phyloP scores from a whole-genome alignment of 2,113 vertebrate species.

The Nicator chloris region DNA sequence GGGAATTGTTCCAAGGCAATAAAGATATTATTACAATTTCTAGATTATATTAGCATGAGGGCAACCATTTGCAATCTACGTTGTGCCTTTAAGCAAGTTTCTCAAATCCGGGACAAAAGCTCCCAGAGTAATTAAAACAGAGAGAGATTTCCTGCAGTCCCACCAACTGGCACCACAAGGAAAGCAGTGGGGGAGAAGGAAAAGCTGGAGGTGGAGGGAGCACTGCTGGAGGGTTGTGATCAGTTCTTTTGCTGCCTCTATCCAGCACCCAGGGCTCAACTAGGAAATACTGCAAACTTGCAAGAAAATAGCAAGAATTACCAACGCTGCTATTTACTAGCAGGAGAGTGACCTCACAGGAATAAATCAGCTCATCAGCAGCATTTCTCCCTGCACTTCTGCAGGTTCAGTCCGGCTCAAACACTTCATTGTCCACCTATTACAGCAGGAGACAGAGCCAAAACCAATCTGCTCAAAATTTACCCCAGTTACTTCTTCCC shows the following conservation, averaged over 20 bases:
- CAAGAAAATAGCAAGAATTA: not conserved
- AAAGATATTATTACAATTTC: constrained; percentile 2
- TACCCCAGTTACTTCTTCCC: not conserved
- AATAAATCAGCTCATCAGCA: not conserved
- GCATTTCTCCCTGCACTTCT: not conserved
- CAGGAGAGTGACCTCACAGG: not conserved
- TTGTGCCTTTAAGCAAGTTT: not conserved
- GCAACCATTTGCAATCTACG: not conserved
- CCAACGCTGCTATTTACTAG: not conserved
- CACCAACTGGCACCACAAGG: not conserved
- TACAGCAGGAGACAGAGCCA: not conserved
- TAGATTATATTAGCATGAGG: not conserved
- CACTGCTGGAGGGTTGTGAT: not conserved
- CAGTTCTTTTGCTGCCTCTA: not conserved
- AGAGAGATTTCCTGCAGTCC: not conserved
- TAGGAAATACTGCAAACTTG: not conserved
- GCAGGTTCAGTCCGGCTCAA: not conserved
- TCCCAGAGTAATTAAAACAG: not conserved
- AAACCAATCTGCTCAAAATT: not conserved
- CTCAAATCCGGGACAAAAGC: not conserved
- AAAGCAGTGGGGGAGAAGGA: not conserved
- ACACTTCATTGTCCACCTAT: not conserved
- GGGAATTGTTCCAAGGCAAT: not conserved
- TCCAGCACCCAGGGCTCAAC: not conserved
- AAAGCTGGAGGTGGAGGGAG: not conserved